A percentile compares a stretch with the other conserved stretches of the same genome.
phyloP scores from a whole-genome alignment of 2,888 invertebrate genomes.

The Cheilosia scutellata region DNA sequence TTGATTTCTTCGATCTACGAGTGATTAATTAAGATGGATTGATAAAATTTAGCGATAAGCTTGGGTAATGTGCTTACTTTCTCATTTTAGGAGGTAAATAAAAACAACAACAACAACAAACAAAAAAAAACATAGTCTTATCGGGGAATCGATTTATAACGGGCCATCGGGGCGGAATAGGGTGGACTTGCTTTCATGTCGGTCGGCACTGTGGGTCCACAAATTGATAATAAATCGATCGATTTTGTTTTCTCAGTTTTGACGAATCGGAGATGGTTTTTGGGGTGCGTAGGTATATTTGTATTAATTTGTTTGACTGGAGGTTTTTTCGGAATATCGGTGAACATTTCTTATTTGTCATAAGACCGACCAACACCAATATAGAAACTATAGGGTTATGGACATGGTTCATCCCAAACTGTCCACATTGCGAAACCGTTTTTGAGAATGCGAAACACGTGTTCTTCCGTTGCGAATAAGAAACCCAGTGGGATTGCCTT shows the following conservation, averaged over 20 bases:
- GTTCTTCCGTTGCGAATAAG: too few relatives aligned
- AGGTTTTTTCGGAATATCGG: too few relatives aligned
- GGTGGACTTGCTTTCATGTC: constrained; percentile 66
- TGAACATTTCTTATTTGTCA: too few relatives aligned
- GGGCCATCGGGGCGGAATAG: constrained; percentile 53
- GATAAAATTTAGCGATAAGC: constrained; percentile 78
- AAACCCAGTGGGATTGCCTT: too few relatives aligned
- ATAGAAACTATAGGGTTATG: too few relatives aligned
- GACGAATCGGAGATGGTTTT: not conserved
- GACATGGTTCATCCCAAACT: too few relatives aligned
- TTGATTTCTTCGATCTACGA: constrained; percentile 75
- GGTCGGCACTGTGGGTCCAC: constrained; percentile 41
- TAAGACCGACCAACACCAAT: too few relatives aligned
- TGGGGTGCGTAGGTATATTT: not conserved
- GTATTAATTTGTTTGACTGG: not conserved
- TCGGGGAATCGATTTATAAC: constrained; percentile 66
- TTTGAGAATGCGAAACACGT: too few relatives aligned
- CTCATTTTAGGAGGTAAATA: constrained; percentile 16
- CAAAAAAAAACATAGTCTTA: constrained; percentile 44
- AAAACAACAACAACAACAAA: not conserved
- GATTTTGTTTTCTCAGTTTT: constrained; percentile 28
- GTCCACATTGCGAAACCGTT: too few relatives aligned
- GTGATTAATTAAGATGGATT: constrained; percentile 84
- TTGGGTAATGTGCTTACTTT: constrained; percentile 63
- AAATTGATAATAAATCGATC: constrained; percentile 68